A percentile compares a stretch with the other conserved stretches of the same genome.
Conservation (phyloP, 2,113 vertebrate genomes). For the Callipepla californica region DNA sequence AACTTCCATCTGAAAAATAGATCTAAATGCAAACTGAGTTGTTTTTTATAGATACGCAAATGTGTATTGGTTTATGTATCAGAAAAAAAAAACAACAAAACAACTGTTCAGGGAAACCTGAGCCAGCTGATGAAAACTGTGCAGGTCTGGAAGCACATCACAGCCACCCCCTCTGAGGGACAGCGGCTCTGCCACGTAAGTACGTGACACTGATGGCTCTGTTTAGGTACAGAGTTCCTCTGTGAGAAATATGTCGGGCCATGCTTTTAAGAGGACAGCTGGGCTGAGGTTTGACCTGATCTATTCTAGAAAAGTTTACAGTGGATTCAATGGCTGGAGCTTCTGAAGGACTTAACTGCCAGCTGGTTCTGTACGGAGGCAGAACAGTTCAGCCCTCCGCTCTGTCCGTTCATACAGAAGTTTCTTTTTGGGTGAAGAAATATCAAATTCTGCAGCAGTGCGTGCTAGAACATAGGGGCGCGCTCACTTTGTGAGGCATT, state of each 20-base stretch:
- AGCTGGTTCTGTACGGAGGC: rapidly evolving
- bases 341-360: not conserved
- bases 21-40: not conserved
- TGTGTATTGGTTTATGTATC: not conserved
- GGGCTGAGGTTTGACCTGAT: not conserved
- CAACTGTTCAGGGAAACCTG: not conserved
- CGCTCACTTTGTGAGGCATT: not conserved
- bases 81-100: not conserved
- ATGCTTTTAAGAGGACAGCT: not conserved
- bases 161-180: not conserved
- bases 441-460: not conserved
- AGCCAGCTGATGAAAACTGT: not conserved
- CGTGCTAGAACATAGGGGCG: not conserved
- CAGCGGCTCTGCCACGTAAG: not conserved
- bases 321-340: not conserved
- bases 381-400: not conserved
- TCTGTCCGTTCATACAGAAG: not conserved
- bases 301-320: not conserved
- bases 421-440: not conserved
- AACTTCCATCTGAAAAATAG: not conserved
- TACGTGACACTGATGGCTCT: not conserved
- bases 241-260: rapidly evolving
- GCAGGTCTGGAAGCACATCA: not conserved
- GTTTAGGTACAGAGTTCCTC: rapidly evolving
- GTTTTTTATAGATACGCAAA: not conserved